Evolutionary conservation across 2,888 invertebrate species (phyloP).

Genomic region (Steromphala cineraria): DNA sequence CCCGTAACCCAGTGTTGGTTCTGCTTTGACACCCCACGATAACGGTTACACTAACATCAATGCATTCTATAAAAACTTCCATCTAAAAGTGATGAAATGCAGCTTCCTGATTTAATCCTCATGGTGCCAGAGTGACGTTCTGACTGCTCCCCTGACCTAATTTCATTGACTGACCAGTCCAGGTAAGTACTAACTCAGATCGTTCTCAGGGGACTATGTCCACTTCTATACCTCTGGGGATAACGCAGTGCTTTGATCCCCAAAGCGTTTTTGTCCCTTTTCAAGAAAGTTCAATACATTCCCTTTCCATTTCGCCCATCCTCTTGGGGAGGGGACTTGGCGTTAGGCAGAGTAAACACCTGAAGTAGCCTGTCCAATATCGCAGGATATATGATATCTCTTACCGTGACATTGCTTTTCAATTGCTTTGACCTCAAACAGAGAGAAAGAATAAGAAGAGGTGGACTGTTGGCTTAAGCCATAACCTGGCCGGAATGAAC

Average conservation of each 20-base stretch:
- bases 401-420: background rate
- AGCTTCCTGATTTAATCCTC: too few species aligned
- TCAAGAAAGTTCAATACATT: background rate
- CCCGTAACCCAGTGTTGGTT: too few species aligned
- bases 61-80: too few species aligned
- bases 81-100: too few species aligned
- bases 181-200: background rate
- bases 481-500: background rate
- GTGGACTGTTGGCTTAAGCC: background rate
- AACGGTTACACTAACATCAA: too few species aligned
- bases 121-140: too few species aligned
- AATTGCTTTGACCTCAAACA: background rate
- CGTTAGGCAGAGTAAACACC: background rate
- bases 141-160: too few species aligned
- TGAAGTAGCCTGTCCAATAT: background rate
- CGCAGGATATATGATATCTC: background rate
- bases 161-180: too few species aligned
- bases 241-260: background rate
- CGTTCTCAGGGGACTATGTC: background rate
- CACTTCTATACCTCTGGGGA: background rate
- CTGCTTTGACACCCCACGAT: too few species aligned
- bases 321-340: too few species aligned
- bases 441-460: background rate
- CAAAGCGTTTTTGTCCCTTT: background rate
- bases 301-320: background rate